Conservation (phyloP, 2,888 invertebrate species). For the Ormyrus labotus region DNA sequence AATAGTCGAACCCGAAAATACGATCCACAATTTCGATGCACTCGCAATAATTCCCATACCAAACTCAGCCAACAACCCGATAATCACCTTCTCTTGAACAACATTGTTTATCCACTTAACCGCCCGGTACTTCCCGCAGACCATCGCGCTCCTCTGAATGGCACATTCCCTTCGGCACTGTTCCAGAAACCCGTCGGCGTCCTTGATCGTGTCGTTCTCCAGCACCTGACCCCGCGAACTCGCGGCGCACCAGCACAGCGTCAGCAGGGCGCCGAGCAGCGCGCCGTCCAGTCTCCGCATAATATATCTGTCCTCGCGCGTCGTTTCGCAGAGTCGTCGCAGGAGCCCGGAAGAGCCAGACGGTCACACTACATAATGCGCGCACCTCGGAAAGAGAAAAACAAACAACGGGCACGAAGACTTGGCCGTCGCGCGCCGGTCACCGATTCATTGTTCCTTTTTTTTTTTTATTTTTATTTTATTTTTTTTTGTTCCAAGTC, state of each 20-base stretch:
- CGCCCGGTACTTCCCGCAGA: constrained; percentile 71
- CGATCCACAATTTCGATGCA: too few relatives aligned
- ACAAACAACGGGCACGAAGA: too few relatives aligned
- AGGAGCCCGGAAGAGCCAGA: background rate
- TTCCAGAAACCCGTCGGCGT: constrained; percentile 66
- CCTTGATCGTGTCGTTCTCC: constrained; percentile 56
- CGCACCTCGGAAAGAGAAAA: background rate
- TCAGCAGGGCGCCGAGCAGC: background rate
- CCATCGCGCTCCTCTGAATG: constrained; percentile 64
- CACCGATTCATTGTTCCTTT: too few relatives aligned
- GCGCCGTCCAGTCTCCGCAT: background rate
- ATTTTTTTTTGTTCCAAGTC: background rate
- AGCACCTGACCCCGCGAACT: background rate
- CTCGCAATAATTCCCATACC: too few relatives aligned
- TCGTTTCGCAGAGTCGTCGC: background rate
- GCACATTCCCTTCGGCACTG: constrained; percentile 69
- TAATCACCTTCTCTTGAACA: constrained; percentile 69
- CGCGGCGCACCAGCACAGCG: background rate
- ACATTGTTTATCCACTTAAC: constrained; percentile 70
- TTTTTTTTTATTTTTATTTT: too few relatives aligned
- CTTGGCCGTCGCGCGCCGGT: too few relatives aligned
- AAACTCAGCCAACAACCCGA: background rate
- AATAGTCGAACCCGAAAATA: too few relatives aligned
- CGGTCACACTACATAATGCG: background rate
- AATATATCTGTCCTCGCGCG: background rate